Percentiles rank a stretch among this genome's conserved stretches.
These are phyloP conservation scores for Pogonomyrmex barbatus DNA, from an alignment of 1,140 invertebrate species.

Conservation along the genomic window DNA sequence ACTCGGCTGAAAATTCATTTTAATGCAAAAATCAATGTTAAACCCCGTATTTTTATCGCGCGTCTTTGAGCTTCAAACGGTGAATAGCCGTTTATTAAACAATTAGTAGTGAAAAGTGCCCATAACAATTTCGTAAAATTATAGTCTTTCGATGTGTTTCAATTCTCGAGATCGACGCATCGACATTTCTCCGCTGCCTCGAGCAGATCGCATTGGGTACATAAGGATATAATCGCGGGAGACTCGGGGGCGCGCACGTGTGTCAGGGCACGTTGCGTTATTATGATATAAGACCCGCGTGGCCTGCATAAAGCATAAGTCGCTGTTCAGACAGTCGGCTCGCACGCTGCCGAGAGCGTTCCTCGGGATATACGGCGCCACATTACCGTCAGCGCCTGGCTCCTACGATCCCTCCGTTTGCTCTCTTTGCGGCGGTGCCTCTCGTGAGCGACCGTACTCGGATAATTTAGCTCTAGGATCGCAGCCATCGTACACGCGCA, in stretches of 20 bases:
- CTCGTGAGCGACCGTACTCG: constrained; percentile 8
- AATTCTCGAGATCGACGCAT: not conserved
- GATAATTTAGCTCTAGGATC: constrained; percentile 53
- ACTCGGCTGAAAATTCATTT: constrained; percentile 7
- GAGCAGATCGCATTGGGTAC: constrained; percentile 32
- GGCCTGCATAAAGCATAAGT: constrained; percentile 70
- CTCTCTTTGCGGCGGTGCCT: constrained; percentile 26
- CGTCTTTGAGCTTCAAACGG: not conserved
- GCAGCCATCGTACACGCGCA: constrained; percentile 10
- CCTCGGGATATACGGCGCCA: constrained; percentile 70
- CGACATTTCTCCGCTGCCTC: not conserved
- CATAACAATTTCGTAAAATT: not conserved
- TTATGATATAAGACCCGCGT: constrained; percentile 78
- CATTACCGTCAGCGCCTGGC: constrained; percentile 75
- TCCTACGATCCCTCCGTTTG: constrained; percentile 45
- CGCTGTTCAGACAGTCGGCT: constrained; percentile 64
- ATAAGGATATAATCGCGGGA: constrained; percentile 34
- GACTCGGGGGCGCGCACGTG: constrained; percentile 43
- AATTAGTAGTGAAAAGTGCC: not conserved
- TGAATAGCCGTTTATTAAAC: not conserved
- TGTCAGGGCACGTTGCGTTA: constrained; percentile 72
- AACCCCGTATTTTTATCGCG: not conserved
- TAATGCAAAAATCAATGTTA: not conserved
- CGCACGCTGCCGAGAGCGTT: constrained; percentile 67
- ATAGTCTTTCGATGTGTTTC: not conserved